Evolutionary conservation across 1,140 invertebrate species (phyloP).

Genomic region (Homarus americanus): DNA sequence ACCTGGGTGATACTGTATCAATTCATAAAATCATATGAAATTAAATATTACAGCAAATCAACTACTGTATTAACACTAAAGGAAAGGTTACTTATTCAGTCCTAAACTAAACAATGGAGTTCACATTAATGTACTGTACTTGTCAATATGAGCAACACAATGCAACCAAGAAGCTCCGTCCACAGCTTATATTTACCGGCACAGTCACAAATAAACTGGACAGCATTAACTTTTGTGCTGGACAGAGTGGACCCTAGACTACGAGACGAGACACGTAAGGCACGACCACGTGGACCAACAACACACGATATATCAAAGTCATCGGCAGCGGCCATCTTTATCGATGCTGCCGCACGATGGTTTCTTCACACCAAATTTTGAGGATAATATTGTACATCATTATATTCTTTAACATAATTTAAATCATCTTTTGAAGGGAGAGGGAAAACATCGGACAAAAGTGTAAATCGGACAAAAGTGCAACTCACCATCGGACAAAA

Average conservation of each 20-base stretch:
- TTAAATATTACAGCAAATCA: too few species aligned
- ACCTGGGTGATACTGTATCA: too few species aligned
- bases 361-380: slow-evolving; percentile 2
- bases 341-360: background rate
- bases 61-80: too few species aligned
- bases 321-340: background rate
- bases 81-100: too few species aligned
- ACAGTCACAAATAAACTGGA: background rate
- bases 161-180: too few species aligned
- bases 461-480: background rate
- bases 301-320: slow-evolving; percentile 17
- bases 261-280: slow-evolving; percentile 68
- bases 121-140: too few species aligned
- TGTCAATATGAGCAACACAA: too few species aligned
- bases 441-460: background rate
- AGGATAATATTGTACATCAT: background rate
- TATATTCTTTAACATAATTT: background rate
- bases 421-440: background rate
- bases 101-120: too few species aligned
- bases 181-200: slow-evolving; percentile 6
- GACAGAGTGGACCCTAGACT: slow-evolving; percentile 50
- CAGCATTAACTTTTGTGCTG: slow-evolving; percentile 22
- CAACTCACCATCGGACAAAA: background rate
- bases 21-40: too few species aligned
- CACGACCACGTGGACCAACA: slow-evolving; percentile 46